phyloP scores from a whole-genome alignment of 2,888 invertebrate species.

The Tachystola acroxantha region DNA sequence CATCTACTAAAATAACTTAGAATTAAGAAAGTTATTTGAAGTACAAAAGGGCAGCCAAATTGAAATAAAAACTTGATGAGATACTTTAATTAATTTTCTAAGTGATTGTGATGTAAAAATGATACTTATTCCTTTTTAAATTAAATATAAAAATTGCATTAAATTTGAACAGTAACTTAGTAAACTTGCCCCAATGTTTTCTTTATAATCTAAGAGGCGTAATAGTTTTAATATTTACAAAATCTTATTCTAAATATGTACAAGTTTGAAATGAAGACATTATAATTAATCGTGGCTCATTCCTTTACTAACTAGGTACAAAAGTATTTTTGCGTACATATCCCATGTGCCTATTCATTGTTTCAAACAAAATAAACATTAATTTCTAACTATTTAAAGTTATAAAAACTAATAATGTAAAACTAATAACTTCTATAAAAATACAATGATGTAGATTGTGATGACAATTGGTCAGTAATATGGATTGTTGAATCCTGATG shows the following conservation, averaged over 20 bases:
- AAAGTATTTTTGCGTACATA: neutral
- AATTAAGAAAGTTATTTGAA: too few relatives aligned
- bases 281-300: conserved; percentile 2
- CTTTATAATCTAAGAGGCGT: neutral
- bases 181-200: neutral
- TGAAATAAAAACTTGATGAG: too few relatives aligned
- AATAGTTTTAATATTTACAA: conserved; percentile 1
- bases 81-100: too few relatives aligned
- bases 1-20: neutral
- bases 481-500: too few relatives aligned
- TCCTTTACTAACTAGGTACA: neutral
- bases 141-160: too few relatives aligned
- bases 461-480: neutral
- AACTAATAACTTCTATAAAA: neutral
- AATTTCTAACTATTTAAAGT: too few relatives aligned
- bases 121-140: too few relatives aligned
- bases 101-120: too few relatives aligned
- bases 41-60: neutral
- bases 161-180: too few relatives aligned
- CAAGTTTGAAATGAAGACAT: neutral
- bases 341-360: neutral
- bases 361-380: neutral
- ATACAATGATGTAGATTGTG: neutral
- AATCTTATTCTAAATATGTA: conserved; percentile 5
- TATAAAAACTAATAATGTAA: neutral